Percentiles rank a stretch among this genome's conserved stretches.
phyloP scores from a whole-genome alignment of 1,140 invertebrate species.

The Macrobrachium rosenbergii region DNA sequence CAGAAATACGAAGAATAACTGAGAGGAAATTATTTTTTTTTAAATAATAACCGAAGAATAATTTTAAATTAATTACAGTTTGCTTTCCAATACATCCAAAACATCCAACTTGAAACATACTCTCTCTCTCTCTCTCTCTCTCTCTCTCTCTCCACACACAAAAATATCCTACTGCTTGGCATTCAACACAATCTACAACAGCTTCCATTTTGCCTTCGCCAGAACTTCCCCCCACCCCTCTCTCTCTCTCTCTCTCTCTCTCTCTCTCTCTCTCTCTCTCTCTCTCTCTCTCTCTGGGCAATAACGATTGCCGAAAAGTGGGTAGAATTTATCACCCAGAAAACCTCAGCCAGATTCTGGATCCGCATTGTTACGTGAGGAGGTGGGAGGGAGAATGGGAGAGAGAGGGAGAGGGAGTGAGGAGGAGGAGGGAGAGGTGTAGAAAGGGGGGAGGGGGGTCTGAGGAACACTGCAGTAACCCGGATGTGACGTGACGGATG shows the following conservation, averaged over 20 bases:
- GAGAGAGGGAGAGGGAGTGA: not conserved
- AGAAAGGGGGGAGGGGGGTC: not conserved
- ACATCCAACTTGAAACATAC: not conserved
- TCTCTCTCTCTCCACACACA: not conserved
- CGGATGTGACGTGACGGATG: not conserved
- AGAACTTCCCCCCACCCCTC: not conserved
- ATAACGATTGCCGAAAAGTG: slow-evolving; percentile 13
- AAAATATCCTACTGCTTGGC: not conserved
- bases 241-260: not conserved
- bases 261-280: not conserved
- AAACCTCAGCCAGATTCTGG: not conserved
- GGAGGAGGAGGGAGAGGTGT: not conserved
- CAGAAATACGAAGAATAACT: no score
- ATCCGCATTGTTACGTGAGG: not conserved
- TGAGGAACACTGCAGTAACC: not conserved
- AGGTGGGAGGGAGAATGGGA: not conserved
- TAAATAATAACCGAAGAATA: no score
- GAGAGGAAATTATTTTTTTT: no score
- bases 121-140: not conserved
- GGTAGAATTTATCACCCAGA: slow-evolving; percentile 8
- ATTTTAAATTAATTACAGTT: no score
- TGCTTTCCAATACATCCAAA: not conserved
- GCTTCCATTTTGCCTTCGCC: not conserved
- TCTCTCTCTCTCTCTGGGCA: not conserved
- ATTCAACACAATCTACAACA: not conserved